Conservation (phyloP, 2,888 invertebrate species). For the Seira ritae region DNA sequence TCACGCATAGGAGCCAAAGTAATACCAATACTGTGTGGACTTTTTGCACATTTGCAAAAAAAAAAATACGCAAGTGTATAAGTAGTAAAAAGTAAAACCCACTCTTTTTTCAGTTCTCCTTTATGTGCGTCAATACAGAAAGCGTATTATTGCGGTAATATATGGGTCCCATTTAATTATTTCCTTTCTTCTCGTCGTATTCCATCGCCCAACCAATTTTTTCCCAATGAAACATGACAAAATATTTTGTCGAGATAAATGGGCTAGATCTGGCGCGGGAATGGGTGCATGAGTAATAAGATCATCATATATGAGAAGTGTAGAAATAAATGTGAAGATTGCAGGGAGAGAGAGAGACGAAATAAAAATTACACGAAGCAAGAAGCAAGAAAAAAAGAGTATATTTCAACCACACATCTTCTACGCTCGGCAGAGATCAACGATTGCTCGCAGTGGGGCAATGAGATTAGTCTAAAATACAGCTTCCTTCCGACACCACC, state of each 20-base stretch:
- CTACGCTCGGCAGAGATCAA: conserved; percentile 50
- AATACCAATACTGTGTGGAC: conserved; percentile 55
- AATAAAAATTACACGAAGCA: background rate
- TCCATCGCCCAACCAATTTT: too few relatives aligned
- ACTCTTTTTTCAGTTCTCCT: too few relatives aligned
- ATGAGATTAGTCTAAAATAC: conserved; percentile 61
- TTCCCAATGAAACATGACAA: too few relatives aligned
- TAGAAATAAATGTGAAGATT: conserved; percentile 26
- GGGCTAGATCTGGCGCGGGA: background rate
- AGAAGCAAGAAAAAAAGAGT: conserved; percentile 37
- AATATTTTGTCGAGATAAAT: too few relatives aligned
- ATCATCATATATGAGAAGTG: conserved; percentile 31
- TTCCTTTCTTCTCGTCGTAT: too few relatives aligned
- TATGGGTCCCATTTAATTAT: too few relatives aligned
- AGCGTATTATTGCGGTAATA: too few relatives aligned
- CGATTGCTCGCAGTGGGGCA: conserved; percentile 59
- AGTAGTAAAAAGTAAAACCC: too few relatives aligned
- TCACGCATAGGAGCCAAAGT: conserved; percentile 36
- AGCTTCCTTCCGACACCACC: conserved; percentile 63
- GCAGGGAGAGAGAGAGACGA: background rate
- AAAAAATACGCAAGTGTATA: background rate
- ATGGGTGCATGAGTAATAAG: conserved; percentile 49
- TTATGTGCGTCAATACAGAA: too few relatives aligned
- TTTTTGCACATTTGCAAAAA: conserved; percentile 60
- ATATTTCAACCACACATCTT: conserved; percentile 12